A percentile compares a stretch with the other conserved stretches of the same genome.
Evolutionary conservation across 2,888 invertebrate genomes (phyloP).

Genomic region (Orchesella flavescens): DNA sequence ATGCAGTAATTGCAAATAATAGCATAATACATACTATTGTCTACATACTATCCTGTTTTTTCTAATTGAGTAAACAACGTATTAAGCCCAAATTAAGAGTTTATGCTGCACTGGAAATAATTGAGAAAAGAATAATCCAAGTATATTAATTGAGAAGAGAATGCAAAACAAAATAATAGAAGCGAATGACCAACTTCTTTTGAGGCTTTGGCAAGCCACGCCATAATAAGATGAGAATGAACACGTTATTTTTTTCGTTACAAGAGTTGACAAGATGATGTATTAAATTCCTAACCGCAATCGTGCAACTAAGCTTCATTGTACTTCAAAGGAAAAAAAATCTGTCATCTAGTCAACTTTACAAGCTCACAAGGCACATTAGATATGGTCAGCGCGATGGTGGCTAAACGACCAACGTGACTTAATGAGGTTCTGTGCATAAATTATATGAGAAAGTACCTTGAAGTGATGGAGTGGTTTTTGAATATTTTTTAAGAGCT

Average conservation of each 20-base stretch:
- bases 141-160: neutral
- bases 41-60: too few species aligned
- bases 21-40: too few species aligned
- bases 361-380: constrained; percentile 36
- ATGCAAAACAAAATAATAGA: neutral
- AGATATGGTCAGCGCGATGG: constrained; percentile 52
- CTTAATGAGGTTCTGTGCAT: constrained; percentile 42
- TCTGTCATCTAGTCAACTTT: constrained; percentile 14
- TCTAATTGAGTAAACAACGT: too few species aligned
- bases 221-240: neutral
- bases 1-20: too few species aligned
- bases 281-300: constrained; percentile 23
- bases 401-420: constrained; percentile 41
- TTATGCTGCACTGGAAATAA: too few species aligned
- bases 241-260: neutral
- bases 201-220: neutral
- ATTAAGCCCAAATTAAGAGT: too few species aligned
- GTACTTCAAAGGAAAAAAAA: constrained; percentile 9
- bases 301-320: constrained; percentile 31
- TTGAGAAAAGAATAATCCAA: neutral
- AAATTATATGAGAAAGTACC: constrained; percentile 15
- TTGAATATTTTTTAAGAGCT: neutral
- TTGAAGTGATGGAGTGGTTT: neutral
- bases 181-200: constrained; percentile 3
- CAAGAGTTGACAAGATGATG: constrained; percentile 9